Percentiles rank a stretch among this genome's conserved stretches.
These are phyloP conservation scores for Ceyx margarethae DNA, from an alignment of 2,113 vertebrate genomes.

Conservation along the genomic window DNA sequence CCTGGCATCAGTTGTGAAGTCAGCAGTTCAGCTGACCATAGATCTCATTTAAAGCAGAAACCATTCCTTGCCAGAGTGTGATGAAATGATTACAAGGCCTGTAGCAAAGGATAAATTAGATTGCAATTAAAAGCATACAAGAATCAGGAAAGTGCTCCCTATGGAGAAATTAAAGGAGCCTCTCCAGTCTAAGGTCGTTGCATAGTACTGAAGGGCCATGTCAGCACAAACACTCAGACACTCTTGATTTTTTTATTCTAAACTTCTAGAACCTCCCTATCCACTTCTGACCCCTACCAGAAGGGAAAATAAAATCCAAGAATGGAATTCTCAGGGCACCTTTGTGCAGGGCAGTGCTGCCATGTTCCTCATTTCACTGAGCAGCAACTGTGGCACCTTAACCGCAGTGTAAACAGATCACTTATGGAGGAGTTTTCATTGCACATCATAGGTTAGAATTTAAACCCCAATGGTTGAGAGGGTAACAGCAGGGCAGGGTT, in stretches of 20 bases:
- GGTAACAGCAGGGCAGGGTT: neutral
- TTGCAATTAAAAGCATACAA: constrained; percentile 18
- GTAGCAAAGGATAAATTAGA: constrained; percentile 28
- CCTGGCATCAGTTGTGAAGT: neutral
- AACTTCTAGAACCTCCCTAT: neutral
- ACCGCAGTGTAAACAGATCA: neutral
- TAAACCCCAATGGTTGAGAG: neutral
- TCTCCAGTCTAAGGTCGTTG: neutral
- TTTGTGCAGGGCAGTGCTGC: neutral
- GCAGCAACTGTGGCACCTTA: neutral
- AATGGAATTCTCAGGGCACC: neutral
- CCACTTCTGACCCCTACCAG: neutral
- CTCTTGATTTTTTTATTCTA: neutral
- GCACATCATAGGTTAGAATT: neutral
- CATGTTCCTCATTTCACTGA: neutral
- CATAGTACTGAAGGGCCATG: neutral
- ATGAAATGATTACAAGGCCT: constrained; percentile 1
- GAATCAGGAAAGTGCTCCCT: neutral
- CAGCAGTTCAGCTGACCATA: neutral
- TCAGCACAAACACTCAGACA: constrained; percentile 1
- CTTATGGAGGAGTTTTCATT: neutral
- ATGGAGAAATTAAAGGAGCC: neutral
- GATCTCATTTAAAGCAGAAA: neutral
- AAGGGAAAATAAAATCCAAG: neutral
- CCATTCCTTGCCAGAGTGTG: neutral